Conservation (phyloP, 2,797 vertebrate species). For the Parauchenoglanis punctatus region DNA sequence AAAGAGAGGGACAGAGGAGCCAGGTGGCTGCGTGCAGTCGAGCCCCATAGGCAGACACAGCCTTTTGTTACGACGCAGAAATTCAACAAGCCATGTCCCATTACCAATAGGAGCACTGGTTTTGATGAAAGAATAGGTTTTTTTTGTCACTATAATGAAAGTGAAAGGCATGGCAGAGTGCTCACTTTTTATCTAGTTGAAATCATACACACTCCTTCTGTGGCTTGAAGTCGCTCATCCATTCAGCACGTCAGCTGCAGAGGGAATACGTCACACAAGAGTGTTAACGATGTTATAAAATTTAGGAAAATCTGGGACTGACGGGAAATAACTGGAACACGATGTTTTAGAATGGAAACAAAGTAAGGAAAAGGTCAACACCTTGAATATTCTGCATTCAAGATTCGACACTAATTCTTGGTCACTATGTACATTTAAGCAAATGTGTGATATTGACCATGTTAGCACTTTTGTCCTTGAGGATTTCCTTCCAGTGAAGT, state of each 20-base stretch:
- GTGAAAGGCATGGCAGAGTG: conserved; percentile 54
- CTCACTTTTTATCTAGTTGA: conserved; percentile 51
- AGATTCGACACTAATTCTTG: not conserved
- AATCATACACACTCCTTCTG: conserved; percentile 52
- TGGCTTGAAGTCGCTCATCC: not conserved
- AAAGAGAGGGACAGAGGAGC: conserved; percentile 59
- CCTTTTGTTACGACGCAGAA: conserved; percentile 59
- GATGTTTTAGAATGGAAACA: not conserved
- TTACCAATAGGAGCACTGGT: conserved; percentile 55
- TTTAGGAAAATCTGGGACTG: not conserved
- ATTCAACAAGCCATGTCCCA: conserved; percentile 61
- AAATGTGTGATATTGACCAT: not conserved
- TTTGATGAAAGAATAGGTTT: conserved; percentile 55
- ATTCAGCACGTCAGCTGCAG: not conserved
- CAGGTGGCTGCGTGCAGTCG: conserved; percentile 60
- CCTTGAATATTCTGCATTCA: not conserved
- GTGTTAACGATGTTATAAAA: not conserved
- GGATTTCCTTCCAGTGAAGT: not conserved
- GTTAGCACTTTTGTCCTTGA: not conserved
- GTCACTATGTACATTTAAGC: not conserved
- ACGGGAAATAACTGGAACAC: not conserved
- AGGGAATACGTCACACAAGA: not conserved
- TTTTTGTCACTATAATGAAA: conserved; percentile 50
- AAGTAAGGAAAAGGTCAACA: not conserved
- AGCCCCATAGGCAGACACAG: conserved; percentile 56